Evolutionary conservation across 2,797 vertebrate species (phyloP), one percentile per base, ranked within the genome.

Genomic region (Nyctalus aviator): DNA sequence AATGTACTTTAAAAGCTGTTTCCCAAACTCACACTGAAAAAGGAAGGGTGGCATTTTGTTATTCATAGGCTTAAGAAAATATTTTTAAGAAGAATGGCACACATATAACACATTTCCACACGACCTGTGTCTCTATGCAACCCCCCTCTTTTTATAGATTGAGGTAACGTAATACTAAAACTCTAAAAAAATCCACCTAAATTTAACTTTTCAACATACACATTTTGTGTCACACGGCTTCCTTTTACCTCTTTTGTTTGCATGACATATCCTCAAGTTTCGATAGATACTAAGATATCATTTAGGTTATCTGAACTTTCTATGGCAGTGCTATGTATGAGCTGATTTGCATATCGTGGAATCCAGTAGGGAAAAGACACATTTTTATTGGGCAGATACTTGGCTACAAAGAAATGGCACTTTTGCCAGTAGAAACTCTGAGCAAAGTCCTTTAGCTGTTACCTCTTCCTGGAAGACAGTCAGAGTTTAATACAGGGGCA

Each of bases 401-500:
- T 30, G 93, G 8, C 17, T 62, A 1, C 85, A 72, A 94, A 90
- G 91, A 96, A 53, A 32, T 69, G 46, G 12, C 12, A 69, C 48
- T 90, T 95, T 96, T 94, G 50, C 13, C 35, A 88, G 30, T 32
- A 91, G 64, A 77, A 72, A n/a, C 27, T 76, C 50, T 35, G 95
- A 92, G 76, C 44, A 93, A 94, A 92, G 21, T 92, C 88, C 86
- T 77, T 82, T 77, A 32, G 11, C 25, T 18, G 0, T 96, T 96
- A 92, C 83, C 18, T 75, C 94, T 84, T 96, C 83, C 71, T 93
- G 57, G 91, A 8, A 12, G 32, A 93, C n/a, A 93, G 66, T 93
- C 77, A 75, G 86, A 75, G 86, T 97, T 97, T 97, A 93, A 95
- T 87, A 89, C 44, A 48, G 44, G 85, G 59, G 8, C 53, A 50